Conservation (phyloP, 2,888 invertebrate species). For the Heliconius aoede region DNA sequence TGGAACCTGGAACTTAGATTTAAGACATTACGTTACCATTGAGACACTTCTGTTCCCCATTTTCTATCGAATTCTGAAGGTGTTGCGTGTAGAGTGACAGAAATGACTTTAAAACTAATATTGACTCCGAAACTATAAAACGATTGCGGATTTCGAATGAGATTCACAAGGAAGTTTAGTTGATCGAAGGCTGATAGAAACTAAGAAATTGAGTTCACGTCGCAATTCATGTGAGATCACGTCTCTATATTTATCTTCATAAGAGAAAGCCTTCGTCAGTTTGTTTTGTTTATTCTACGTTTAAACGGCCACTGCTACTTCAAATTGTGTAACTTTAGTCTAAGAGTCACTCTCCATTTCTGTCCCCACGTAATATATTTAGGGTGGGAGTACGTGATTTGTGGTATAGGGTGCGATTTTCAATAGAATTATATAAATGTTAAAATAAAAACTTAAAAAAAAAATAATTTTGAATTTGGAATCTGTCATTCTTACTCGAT, state of each 20-base stretch:
- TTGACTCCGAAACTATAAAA: too few species aligned
- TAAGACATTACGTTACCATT: too few species aligned
- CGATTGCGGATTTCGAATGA: background rate
- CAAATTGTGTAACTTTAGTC: conserved; percentile 59
- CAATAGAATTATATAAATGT: background rate
- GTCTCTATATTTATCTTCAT: conserved; percentile 37
- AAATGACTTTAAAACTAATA: too few species aligned
- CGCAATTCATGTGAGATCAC: conserved; percentile 16
- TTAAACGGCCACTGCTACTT: conserved; percentile 58
- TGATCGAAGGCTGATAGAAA: background rate
- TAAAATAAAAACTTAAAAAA: background rate
- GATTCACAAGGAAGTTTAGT: background rate
- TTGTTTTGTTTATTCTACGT: conserved; percentile 63
- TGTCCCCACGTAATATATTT: conserved; percentile 60
- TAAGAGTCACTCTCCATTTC: conserved; percentile 70
- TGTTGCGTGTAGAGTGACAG: too few species aligned
- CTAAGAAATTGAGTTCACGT: background rate
- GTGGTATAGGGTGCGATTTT: conserved; percentile 25
- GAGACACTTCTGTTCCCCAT: too few species aligned
- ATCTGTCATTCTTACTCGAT: too few species aligned
- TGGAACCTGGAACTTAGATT: too few species aligned
- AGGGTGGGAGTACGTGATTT: conserved; percentile 19
- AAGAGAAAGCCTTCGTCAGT: conserved; percentile 69
- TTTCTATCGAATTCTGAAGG: too few species aligned
- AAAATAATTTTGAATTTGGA: too few species aligned